Evolutionary conservation across 2,113 vertebrate species (phyloP).

Genomic region (Oncorhynchus nerka): DNA sequence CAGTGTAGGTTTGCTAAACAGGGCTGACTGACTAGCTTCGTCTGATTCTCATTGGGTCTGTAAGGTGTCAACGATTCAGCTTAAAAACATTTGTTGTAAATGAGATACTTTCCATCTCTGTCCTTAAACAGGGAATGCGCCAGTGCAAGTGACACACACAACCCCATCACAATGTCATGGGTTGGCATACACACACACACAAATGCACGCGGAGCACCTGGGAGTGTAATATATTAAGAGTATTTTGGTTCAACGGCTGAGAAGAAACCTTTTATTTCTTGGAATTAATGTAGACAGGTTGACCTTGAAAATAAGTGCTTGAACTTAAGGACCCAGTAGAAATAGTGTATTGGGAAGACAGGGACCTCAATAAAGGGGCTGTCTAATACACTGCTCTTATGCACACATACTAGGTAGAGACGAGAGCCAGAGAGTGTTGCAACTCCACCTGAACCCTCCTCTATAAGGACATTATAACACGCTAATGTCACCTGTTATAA

Average conservation of each 20-base stretch:
- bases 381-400: not conserved
- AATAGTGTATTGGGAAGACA: not conserved
- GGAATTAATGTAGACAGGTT: too few species aligned
- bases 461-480: conserved; percentile 17
- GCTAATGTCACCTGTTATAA: conserved; percentile 38
- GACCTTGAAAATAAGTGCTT: too few species aligned
- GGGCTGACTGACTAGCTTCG: not conserved
- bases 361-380: not conserved
- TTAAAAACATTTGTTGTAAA: not conserved
- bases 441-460: conserved; percentile 28
- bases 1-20: conserved; percentile 16
- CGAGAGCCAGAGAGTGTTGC: conserved; percentile 4
- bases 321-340: too few species aligned
- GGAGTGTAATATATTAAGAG: too few species aligned
- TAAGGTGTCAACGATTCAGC: conserved; percentile 9
- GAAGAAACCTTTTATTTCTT: too few species aligned
- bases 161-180: not conserved
- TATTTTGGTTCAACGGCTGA: too few species aligned
- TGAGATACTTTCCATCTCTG: conserved; percentile 13
- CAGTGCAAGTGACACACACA: conserved; percentile 14
- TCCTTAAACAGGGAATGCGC: conserved; percentile 30
- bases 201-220: not conserved
- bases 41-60: not conserved
- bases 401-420: not conserved
- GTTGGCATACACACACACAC: not conserved